phyloP scores from a whole-genome alignment of 2,113 vertebrate genomes.

The Mobula hypostoma region DNA sequence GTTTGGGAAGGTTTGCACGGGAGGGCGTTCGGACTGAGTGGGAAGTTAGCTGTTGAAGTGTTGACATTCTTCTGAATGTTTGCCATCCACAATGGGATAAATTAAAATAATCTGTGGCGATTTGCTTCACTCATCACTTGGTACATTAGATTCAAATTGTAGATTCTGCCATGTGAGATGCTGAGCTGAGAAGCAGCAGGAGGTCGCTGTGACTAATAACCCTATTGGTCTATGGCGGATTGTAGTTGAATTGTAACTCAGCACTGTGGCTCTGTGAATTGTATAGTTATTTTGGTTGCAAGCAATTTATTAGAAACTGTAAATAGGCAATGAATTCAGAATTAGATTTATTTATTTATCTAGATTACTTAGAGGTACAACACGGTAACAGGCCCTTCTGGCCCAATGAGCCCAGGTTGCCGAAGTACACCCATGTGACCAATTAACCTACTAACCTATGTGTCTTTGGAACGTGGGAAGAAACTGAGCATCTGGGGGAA shows the following conservation, averaged over 20 bases:
- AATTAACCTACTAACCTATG: too few species aligned
- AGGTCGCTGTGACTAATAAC: background rate
- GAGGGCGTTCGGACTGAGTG: background rate
- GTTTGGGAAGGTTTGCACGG: background rate
- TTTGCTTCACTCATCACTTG: background rate
- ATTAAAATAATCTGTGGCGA: background rate
- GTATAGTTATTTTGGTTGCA: background rate
- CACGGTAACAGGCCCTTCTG: too few species aligned
- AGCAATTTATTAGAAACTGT: background rate
- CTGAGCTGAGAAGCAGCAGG: constrained; percentile 4
- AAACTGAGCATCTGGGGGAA: too few species aligned
- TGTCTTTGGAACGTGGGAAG: too few species aligned
- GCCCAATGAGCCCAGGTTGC: too few species aligned
- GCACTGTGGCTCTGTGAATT: background rate
- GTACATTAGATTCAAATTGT: background rate
- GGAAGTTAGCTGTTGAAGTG: background rate
- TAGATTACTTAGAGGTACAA: too few species aligned
- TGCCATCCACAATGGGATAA: background rate
- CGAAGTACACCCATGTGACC: too few species aligned
- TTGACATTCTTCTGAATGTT: background rate
- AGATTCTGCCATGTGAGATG: background rate
- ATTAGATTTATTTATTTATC: background rate
- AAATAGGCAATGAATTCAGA: background rate
- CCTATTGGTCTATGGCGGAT: background rate
- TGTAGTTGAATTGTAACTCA: background rate